These are phyloP conservation scores for Acanthococcus lagerstroemiae DNA, from an alignment of 2,888 invertebrate species.

Conservation along the genomic window DNA sequence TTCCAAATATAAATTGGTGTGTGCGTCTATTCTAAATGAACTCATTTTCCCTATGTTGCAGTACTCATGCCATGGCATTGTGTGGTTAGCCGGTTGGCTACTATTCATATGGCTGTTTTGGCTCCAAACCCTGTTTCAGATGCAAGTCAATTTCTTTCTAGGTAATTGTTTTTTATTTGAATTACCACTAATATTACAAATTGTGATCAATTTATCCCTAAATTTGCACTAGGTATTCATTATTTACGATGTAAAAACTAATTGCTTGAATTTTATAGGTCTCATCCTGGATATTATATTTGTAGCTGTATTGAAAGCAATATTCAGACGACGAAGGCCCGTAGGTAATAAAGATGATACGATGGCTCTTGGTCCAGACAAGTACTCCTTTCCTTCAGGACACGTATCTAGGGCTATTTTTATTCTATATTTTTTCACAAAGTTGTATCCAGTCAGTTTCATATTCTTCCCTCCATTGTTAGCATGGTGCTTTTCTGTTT, in stretches of 20 bases:
- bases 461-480: slow-evolving; percentile 40
- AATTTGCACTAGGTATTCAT: too few relatives aligned
- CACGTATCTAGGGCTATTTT: slow-evolving; percentile 78
- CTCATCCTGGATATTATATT: slow-evolving; percentile 68
- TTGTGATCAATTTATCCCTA: not conserved
- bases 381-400: slow-evolving; percentile 80
- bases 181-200: not conserved
- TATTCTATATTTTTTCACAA: slow-evolving; percentile 61
- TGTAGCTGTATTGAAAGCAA: slow-evolving; percentile 66
- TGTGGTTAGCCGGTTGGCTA: slow-evolving; percentile 70
- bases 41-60: slow-evolving; percentile 41
- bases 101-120: slow-evolving; percentile 67
- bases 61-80: slow-evolving; percentile 80
- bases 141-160: slow-evolving; percentile 75
- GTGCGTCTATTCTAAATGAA: slow-evolving; percentile 38
- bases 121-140: slow-evolving; percentile 57
- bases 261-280: slow-evolving; percentile 46
- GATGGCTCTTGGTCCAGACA: slow-evolving; percentile 65
- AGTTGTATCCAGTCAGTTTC: slow-evolving; percentile 47
- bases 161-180: slow-evolving; percentile 47
- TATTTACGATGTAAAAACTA: too few relatives aligned
- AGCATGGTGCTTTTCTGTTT: slow-evolving; percentile 61
- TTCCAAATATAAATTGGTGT: too few relatives aligned
- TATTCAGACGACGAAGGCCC: slow-evolving; percentile 67
- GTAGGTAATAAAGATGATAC: slow-evolving; percentile 55